Evolutionary conservation across 2,113 vertebrate species (phyloP).

Genomic region (Arizona elegans): DNA sequence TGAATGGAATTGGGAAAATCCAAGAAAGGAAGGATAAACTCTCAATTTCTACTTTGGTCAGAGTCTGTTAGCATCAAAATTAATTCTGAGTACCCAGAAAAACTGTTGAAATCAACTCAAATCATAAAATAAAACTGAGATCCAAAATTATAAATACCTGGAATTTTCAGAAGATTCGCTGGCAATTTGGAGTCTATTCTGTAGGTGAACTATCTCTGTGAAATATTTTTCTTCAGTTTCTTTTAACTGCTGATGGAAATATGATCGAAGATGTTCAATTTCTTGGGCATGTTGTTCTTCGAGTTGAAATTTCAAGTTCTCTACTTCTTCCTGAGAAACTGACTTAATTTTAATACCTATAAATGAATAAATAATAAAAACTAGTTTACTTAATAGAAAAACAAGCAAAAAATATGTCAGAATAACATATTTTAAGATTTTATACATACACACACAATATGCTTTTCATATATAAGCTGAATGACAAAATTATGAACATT

Average conservation of each 20-base stretch:
- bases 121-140: background rate
- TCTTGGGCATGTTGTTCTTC: constrained; percentile 78
- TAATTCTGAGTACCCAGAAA: background rate
- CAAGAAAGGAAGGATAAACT: background rate
- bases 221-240: constrained; percentile 76
- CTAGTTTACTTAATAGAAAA: background rate
- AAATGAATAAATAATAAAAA: background rate
- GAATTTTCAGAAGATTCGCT: constrained; percentile 43
- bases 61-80: background rate
- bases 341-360: constrained; percentile 42
- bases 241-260: constrained; percentile 77
- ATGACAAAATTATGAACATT: background rate
- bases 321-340: constrained; percentile 46
- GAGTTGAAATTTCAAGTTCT: constrained; percentile 70
- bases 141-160: constrained; percentile 70
- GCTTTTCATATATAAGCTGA: background rate
- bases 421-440: constrained; percentile 22
- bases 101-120: background rate
- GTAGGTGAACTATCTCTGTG: constrained; percentile 73
- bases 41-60: background rate
- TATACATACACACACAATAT: background rate
- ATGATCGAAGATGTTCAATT: constrained; percentile 71
- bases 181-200: constrained; percentile 72
- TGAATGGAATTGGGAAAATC: background rate
- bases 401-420: background rate